Evolutionary conservation across 1,140 invertebrate species (phyloP).

Genomic region (Pogonus chalceus): DNA sequence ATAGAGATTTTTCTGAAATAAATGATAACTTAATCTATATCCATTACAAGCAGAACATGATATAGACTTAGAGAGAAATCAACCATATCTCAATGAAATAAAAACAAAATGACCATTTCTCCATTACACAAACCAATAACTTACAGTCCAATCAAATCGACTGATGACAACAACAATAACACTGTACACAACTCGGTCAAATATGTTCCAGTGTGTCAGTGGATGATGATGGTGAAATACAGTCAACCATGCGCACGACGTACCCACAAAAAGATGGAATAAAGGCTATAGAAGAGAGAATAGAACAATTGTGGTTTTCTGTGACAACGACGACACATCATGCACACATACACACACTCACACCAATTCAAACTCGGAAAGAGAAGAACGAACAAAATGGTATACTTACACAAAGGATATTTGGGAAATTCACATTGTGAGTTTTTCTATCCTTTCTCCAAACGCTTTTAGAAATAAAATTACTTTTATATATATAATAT

Average conservation of each 20-base stretch:
- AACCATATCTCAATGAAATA: background rate
- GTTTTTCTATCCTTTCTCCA: too few relatives aligned
- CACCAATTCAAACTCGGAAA: background rate
- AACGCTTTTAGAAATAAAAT: too few relatives aligned
- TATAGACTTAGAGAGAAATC: background rate
- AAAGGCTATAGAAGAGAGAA: too few relatives aligned
- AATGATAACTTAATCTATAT: too few relatives aligned
- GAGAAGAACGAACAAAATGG: too few relatives aligned
- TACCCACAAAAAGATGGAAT: too few relatives aligned
- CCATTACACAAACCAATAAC: background rate
- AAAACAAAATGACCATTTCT: background rate
- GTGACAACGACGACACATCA: too few relatives aligned
- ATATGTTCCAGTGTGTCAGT: slow-evolving; percentile 6
- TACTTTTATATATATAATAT: too few relatives aligned
- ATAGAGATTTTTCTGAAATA: too few relatives aligned
- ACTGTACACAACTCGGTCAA: background rate
- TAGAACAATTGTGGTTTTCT: too few relatives aligned
- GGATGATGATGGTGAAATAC: background rate
- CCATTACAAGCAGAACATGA: background rate
- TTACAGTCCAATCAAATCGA: background rate
- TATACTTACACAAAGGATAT: too few relatives aligned
- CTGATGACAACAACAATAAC: background rate
- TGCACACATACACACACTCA: background rate
- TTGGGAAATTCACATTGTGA: too few relatives aligned
- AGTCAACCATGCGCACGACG: background rate